Evolutionary conservation across 1,140 invertebrate species (phyloP).

Genomic region (Drosophila jambulina): DNA sequence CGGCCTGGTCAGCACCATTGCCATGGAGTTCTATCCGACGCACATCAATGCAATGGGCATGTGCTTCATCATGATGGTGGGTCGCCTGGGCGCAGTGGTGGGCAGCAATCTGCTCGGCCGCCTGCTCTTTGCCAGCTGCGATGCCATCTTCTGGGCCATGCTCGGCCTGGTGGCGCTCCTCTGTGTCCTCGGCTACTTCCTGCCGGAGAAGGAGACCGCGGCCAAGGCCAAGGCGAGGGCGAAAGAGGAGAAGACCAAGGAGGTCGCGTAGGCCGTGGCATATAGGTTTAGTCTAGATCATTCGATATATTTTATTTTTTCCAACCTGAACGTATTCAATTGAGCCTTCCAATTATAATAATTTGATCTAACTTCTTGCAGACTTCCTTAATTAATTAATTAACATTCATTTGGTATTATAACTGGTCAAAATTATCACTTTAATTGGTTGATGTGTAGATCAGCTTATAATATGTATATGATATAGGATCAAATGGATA

Average conservation of each 20-base stretch:
- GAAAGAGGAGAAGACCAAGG: constrained; percentile 11
- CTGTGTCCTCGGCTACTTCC: constrained; percentile 41
- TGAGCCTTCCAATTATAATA: neutral
- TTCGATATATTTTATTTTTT: neutral
- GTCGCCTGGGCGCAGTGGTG: constrained; percentile 84
- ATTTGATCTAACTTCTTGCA: neutral
- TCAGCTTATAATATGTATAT: neutral
- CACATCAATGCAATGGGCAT: constrained; percentile 85
- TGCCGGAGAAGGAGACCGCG: constrained; percentile 56
- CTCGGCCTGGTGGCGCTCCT: constrained; percentile 43
- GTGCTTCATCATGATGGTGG: constrained; percentile 85
- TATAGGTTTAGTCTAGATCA: constrained; percentile 30
- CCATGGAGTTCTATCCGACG: constrained; percentile 85
- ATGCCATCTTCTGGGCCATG: constrained; percentile 69
- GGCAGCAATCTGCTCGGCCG: constrained; percentile 82
- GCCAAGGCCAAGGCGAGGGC: constrained; percentile 9
- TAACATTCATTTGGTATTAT: no score
- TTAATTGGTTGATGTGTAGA: neutral
- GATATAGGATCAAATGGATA: neutral
- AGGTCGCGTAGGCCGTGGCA: neutral
- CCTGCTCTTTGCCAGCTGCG: constrained; percentile 80
- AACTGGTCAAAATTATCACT: rapidly evolving
- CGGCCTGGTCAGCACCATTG: constrained; percentile 80
- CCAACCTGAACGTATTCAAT: neutral
- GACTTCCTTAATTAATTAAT: constrained; percentile 3